Evolutionary conservation across 2,113 vertebrate species (phyloP).

Genomic region (Ictalurus punctatus): DNA sequence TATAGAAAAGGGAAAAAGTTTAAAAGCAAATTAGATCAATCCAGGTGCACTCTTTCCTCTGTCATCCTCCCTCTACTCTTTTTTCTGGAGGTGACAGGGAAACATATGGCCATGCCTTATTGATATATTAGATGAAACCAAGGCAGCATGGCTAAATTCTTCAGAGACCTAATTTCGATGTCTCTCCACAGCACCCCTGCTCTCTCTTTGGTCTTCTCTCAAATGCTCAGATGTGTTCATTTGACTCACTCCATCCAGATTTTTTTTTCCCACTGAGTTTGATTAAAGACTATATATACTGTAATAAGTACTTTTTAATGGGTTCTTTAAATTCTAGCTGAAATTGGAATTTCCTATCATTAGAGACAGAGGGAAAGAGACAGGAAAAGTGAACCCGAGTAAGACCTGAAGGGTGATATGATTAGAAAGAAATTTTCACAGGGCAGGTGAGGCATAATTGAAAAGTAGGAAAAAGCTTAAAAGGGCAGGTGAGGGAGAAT

Average conservation of each 20-base stretch:
- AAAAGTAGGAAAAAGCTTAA: conserved; percentile 50
- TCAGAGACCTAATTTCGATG: conserved; percentile 32
- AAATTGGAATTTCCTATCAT: conserved; percentile 20
- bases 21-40: conserved; percentile 24
- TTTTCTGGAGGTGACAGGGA: conserved; percentile 34
- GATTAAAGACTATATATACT: conserved; percentile 3
- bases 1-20: background rate
- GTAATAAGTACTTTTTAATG: background rate
- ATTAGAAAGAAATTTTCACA: conserved; percentile 15
- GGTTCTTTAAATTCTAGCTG: background rate
- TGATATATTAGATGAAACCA: conserved; percentile 32
- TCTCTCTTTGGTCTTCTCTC: conserved; percentile 25
- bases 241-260: background rate
- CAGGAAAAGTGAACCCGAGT: background rate
- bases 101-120: conserved; percentile 40
- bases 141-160: conserved; percentile 34
- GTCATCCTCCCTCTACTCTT: background rate
- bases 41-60: conserved; percentile 17
- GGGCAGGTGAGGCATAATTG: conserved; percentile 22
- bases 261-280: background rate
- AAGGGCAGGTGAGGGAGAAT: conserved; percentile 38
- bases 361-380: conserved; percentile 20
- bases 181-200: conserved; percentile 24
- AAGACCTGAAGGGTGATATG: conserved; percentile 16
- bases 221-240: conserved; percentile 21